These are phyloP conservation scores for Xestia sexstrigata DNA, from an alignment of 2,888 invertebrate genomes.

Conservation along the genomic window DNA sequence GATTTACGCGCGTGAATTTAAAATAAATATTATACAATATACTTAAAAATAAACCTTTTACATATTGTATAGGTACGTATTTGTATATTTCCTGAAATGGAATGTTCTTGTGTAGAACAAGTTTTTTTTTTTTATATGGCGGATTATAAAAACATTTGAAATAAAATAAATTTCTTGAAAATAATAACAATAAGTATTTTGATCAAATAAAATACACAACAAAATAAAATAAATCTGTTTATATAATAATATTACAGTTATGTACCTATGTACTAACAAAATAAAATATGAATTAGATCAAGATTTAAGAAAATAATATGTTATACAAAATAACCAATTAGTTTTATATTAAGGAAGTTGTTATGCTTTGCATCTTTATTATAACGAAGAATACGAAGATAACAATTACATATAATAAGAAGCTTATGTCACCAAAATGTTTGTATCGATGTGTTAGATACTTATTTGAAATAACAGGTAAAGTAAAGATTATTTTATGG, in stretches of 20 bases:
- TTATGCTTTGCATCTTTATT: conserved; percentile 21
- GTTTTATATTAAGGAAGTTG: conserved; percentile 19
- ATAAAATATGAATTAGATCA: conserved; percentile 38
- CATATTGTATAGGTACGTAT: background rate
- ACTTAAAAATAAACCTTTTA: background rate
- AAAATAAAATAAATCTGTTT: conserved; percentile 38
- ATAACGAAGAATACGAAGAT: conserved; percentile 2
- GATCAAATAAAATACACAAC: conserved; percentile 35
- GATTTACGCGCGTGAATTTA: background rate
- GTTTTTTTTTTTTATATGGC: background rate
- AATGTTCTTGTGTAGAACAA: conserved; percentile 46
- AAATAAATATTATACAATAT: background rate
- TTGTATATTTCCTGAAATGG: conserved; percentile 19
- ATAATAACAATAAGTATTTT: conserved; percentile 22
- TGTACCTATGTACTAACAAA: conserved; percentile 22
- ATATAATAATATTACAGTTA: conserved; percentile 41
- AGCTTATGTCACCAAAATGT: conserved; percentile 17
- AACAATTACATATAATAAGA: conserved; percentile 14
- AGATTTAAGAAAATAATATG: conserved; percentile 32
- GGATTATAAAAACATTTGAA: conserved; percentile 14
- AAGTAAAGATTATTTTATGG: conserved; percentile 21
- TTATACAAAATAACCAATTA: conserved; percentile 32
- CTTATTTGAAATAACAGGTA: background rate
- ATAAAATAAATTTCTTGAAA: conserved; percentile 23
- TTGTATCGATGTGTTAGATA: background rate